Evolutionary conservation across 2,797 vertebrate genomes (phyloP), one percentile per base, ranked within the genome.

Genomic region (Oreochromis mossambicus): DNA sequence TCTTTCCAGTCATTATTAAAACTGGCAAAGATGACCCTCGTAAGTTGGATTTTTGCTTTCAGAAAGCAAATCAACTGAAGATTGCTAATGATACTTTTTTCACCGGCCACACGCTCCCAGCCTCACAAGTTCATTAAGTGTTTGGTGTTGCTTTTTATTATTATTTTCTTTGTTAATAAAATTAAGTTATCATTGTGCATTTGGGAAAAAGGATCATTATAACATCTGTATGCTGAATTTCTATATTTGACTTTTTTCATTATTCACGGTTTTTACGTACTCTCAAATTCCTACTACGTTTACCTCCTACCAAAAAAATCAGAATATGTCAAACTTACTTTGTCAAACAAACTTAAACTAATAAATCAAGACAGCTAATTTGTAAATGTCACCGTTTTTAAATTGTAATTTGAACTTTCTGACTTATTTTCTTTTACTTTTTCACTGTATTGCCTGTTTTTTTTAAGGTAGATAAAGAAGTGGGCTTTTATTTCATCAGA

Each of bases 121-220:
- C 10, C 19, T 66, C n/a, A 66, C n/a, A 21, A 2, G 19, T 38
- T 36, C 19, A 36, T 7, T 66, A 7, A 66, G 61, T 68, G 19
- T 26, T 46, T 10, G 14, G 5, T 70, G 66, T 46, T 46, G 24
- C 1, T 19, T 70, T 70, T 73, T 48, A 46, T 46, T 26, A 26
- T 70, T 66, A 21, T 66, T 66, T 21, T 66, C 2, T 66, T 21
- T 43, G 38, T 43, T 68, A 24, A 26, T 68, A 1, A 68, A 43
- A 68, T 68, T 21, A 68, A 43, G 2, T 41, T 1, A 13, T 8
- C 21, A 41, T 38, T 66, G 61, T 41, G 0, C 2, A 0, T 24
- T 6, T 43, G 3, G 5, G 19, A 0, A 1, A 68, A 9, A 41
- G 36, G 3, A 38, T 24, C 7, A 24, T 41, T 24, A 68, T 43